Evolutionary conservation across 2,797 vertebrate species (phyloP).

Genomic region (Sparidentex hasta): DNA sequence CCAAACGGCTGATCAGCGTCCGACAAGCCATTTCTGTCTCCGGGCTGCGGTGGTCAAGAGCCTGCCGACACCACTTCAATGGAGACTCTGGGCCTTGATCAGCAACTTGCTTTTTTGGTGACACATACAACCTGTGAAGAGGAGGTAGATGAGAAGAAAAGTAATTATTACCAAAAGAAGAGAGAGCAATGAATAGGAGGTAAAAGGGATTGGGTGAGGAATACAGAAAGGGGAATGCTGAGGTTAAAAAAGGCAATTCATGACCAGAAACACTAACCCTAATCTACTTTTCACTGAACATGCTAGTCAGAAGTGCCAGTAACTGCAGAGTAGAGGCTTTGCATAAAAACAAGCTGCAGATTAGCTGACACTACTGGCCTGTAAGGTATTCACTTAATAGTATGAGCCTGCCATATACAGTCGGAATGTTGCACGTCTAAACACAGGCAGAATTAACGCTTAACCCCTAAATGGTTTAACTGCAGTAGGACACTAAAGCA

Average conservation of each 20-base stretch:
- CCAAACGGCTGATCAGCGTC: slow-evolving; percentile 89
- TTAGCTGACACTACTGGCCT: slow-evolving; percentile 26
- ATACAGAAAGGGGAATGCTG: neutral
- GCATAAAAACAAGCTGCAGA: slow-evolving; percentile 31
- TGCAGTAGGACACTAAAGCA: slow-evolving; percentile 1
- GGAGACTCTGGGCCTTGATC: slow-evolving; percentile 87
- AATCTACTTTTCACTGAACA: slow-evolving; percentile 44
- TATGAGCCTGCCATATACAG: slow-evolving; percentile 4
- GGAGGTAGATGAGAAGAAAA: slow-evolving; percentile 32
- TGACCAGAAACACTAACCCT: slow-evolving; percentile 4
- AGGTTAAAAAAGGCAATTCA: neutral
- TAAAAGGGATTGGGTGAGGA: neutral
- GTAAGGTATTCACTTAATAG: slow-evolving; percentile 24
- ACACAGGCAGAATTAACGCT: neutral
- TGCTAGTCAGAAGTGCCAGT: slow-evolving; percentile 11
- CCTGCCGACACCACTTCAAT: slow-evolving; percentile 92
- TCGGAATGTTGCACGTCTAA: slow-evolving; percentile 18
- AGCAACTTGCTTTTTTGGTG: slow-evolving; percentile 88
- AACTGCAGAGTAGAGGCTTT: slow-evolving; percentile 20
- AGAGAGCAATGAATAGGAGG: neutral
- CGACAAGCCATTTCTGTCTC: slow-evolving; percentile 93
- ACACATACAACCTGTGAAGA: slow-evolving; percentile 90
- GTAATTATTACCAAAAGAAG: neutral
- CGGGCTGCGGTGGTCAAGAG: slow-evolving; percentile 91
- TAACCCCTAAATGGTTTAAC: slow-evolving; percentile 3